Evolutionary conservation across 2,797 vertebrate genomes (phyloP).

Genomic region (Alcedo atthis): DNA sequence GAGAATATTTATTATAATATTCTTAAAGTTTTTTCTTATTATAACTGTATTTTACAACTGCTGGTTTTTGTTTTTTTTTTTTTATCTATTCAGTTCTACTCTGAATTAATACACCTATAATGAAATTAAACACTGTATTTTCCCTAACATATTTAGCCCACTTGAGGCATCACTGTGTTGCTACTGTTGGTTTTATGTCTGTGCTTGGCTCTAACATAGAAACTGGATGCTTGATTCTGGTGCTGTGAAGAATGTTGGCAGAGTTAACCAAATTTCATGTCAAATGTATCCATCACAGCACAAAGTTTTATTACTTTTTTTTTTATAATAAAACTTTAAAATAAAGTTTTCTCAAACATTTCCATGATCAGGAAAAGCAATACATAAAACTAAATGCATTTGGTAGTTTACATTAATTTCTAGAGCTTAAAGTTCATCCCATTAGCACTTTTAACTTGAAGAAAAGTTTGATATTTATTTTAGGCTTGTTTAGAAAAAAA

Average conservation of each 20-base stretch:
- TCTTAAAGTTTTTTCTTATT: not conserved
- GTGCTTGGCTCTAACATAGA: not conserved
- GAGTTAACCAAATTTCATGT: not conserved
- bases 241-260: not conserved
- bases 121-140: not conserved
- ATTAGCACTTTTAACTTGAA: not conserved
- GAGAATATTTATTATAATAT: not conserved
- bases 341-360: not conserved
- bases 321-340: not conserved
- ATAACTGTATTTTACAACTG: not conserved
- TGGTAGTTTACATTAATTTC: rapidly evolving
- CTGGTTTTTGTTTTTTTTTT: not conserved
- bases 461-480: not conserved
- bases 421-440: not conserved
- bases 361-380: not conserved
- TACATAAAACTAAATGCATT: not conserved
- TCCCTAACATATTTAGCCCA: not conserved
- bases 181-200: not conserved
- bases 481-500: not conserved
- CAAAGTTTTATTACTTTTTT: no score
- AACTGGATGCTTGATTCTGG: not conserved
- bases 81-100: not conserved
- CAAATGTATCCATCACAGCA: not conserved
- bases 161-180: not conserved
- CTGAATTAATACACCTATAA: not conserved